Base-by-base conservation (phyloP, 2,888 invertebrate species). In the Ariolimax columbianus region DNA sequence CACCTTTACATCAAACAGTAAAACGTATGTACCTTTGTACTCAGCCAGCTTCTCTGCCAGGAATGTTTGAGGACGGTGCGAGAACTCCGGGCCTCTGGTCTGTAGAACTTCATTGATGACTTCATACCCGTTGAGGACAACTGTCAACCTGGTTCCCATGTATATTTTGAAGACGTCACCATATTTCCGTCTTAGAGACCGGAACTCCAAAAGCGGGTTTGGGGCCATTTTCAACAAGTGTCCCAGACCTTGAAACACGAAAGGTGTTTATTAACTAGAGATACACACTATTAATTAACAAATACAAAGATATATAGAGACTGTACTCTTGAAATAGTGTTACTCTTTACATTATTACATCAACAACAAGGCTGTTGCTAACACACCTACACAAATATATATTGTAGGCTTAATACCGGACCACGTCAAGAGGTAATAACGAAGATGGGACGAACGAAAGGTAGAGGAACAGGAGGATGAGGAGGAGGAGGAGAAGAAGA, bases 51-150 rank as follows among this genome's bases (percentile, higher is more conserved):
- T 75, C 47, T 82, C 82, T 30, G 59, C 70, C n/a, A 82, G 63
- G 43, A 82, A 82, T 7, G 63, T 26, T 30, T 40, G 30, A 7
- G 82, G 82, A 14, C 82, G 36, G 43, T 63, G 40, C 0, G 75
- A 55, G 38, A 82, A 82, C 17, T 82, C 73, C 1, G 73, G 33
- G 4, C 75, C 82, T 36, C 75, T 55, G 26, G 36, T 82, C 63
- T 47, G 38, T 19, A 82, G 23, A 33, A 75, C 82, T 51, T 82
- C 82, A 17, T 73, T 75, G 33, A 82, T 63, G n/a, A 75, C 63
- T 36, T 82, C 82, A 43, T 73, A 73, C 23, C 82, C 82, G 33
- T 75, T 82, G 38, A 82, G n/a, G 11, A 82, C 38, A 40, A 82
- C 43, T 4, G 72, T 55, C 19, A 63, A 3, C 0, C 63, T 40